These are phyloP conservation scores for Tinea semifulvella DNA, from an alignment of 2,888 invertebrate genomes.

Conservation along the genomic window DNA sequence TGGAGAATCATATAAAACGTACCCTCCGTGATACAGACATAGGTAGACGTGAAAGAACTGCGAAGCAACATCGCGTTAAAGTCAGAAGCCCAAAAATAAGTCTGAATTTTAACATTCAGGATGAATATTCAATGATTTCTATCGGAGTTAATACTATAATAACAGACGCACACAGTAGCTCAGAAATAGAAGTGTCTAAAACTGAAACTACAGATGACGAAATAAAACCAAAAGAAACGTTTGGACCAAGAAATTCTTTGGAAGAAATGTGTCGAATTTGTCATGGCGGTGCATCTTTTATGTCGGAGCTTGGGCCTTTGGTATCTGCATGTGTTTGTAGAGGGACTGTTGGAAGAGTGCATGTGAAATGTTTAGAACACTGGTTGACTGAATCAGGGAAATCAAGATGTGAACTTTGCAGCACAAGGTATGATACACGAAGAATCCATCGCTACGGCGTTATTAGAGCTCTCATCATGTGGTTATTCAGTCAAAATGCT, in stretches of 20 bases:
- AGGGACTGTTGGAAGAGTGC: slow-evolving; percentile 77
- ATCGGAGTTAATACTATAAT: slow-evolving; percentile 19
- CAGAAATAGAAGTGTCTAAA: background rate
- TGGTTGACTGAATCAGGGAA: slow-evolving; percentile 80
- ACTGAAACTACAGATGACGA: background rate
- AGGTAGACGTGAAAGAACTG: slow-evolving; percentile 29
- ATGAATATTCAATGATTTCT: background rate
- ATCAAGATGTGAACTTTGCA: slow-evolving; percentile 77
- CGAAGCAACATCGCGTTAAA: slow-evolving; percentile 41
- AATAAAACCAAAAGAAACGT: background rate
- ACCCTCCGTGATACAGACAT: background rate
- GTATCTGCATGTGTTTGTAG: slow-evolving; percentile 57
- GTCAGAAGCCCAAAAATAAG: slow-evolving; percentile 49
- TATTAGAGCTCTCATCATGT: slow-evolving; percentile 64
- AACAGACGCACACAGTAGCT: slow-evolving; percentile 20
- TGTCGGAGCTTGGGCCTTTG: slow-evolving; percentile 39
- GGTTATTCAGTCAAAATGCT: slow-evolving; percentile 64
- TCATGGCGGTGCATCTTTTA: slow-evolving; percentile 44
- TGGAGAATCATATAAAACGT: no score
- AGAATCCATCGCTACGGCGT: slow-evolving; percentile 70
- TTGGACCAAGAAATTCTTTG: slow-evolving; percentile 26
- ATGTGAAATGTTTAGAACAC: slow-evolving; percentile 76
- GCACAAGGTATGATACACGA: slow-evolving; percentile 70
- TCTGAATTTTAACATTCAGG: background rate
- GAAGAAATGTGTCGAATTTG: slow-evolving; percentile 59